A percentile compares a stretch with the other conserved stretches of the same genome.
Evolutionary conservation across 2,113 vertebrate species (phyloP).

Genomic region (Abramis brama): DNA sequence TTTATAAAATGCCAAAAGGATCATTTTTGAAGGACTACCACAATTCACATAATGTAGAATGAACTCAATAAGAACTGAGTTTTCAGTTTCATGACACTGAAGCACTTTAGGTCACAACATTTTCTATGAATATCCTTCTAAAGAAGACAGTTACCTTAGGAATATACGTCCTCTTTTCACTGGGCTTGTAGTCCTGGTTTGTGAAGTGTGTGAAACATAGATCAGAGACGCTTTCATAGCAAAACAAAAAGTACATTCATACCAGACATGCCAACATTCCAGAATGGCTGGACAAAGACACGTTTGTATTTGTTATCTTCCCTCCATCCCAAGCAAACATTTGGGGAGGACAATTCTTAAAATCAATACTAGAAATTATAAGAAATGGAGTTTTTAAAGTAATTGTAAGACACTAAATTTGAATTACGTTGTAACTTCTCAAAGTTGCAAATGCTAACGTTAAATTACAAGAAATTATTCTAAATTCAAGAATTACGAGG

Average conservation of each 20-base stretch:
- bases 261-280: slow-evolving; percentile 14
- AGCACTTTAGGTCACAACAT: neutral
- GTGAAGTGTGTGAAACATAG: neutral
- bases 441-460: no score
- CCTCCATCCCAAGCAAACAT: neutral
- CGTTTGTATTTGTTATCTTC: neutral
- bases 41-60: neutral
- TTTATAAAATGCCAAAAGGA: neutral
- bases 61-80: neutral
- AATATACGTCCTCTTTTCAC: neutral
- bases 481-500: no score
- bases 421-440: no score
- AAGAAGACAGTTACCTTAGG: neutral
- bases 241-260: neutral
- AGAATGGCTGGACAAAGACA: neutral
- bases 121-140: neutral
- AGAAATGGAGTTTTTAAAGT: neutral
- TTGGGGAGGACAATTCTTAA: neutral
- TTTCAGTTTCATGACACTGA: neutral
- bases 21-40: neutral
- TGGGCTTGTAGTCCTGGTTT: neutral
- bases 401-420: no score
- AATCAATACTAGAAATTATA: neutral
- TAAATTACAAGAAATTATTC: no score
- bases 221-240: neutral